phyloP scores from a whole-genome alignment of 2,888 invertebrate species.

The Nudaria mundana region DNA sequence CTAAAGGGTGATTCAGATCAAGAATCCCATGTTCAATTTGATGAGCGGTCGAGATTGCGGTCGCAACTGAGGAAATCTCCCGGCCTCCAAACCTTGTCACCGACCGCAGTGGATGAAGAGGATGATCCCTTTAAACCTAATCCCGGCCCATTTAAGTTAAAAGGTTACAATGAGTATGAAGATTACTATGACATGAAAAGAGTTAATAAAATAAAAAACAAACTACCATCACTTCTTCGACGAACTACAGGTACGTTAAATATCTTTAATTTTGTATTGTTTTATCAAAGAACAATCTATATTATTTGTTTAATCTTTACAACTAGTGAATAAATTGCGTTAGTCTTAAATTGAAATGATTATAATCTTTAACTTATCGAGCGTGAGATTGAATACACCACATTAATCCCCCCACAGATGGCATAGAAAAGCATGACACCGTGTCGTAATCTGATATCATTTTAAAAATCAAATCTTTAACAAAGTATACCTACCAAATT shows the following conservation, averaged over 20 bases:
- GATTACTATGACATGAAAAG: constrained; percentile 65
- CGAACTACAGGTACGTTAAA: constrained; percentile 50
- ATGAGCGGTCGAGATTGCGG: neutral
- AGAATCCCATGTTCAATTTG: neutral
- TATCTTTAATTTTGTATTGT: too few relatives aligned
- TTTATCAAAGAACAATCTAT: too few relatives aligned
- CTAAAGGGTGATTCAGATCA: neutral
- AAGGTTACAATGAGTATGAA: constrained; percentile 42
- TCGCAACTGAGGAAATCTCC: neutral
- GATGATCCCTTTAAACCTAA: constrained; percentile 7
- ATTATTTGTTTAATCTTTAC: too few relatives aligned
- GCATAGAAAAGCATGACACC: too few relatives aligned
- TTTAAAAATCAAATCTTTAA: too few relatives aligned
- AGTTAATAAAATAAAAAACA: constrained; percentile 50
- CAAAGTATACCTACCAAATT: too few relatives aligned
- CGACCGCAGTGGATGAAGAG: constrained; percentile 4
- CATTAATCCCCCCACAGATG: too few relatives aligned
- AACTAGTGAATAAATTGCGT: too few relatives aligned
- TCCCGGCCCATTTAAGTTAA: constrained; percentile 9
- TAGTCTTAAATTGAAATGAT: too few relatives aligned
- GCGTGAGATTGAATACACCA: too few relatives aligned
- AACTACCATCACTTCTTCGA: constrained; percentile 44
- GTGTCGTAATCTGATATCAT: too few relatives aligned
- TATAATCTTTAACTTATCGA: too few relatives aligned
- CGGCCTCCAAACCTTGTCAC: neutral